Evolutionary conservation across 2,888 invertebrate genomes (phyloP).

Genomic region (Hetaerina titia): DNA sequence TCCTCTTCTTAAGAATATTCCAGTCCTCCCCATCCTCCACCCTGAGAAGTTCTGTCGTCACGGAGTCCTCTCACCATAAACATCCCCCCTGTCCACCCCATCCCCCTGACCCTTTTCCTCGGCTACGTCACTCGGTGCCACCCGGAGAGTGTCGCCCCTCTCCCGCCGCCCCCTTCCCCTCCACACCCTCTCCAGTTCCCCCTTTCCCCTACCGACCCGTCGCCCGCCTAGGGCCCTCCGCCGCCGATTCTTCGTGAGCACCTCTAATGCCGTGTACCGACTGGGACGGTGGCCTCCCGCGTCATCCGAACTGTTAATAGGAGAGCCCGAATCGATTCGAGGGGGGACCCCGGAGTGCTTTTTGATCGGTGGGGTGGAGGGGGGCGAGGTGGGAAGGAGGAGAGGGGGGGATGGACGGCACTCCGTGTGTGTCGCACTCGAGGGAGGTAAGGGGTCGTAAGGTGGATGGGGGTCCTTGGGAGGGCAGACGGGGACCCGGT

Average conservation of each 20-base stretch:
- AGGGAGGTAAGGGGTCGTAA: not conserved
- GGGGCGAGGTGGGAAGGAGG: not conserved
- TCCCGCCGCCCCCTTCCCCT: not conserved
- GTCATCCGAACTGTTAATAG: slow-evolving; percentile 64
- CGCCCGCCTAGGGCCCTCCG: too few relatives aligned
- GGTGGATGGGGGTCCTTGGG: not conserved
- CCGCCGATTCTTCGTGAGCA: not conserved
- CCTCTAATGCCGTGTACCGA: slow-evolving; percentile 41
- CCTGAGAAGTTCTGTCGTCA: not conserved
- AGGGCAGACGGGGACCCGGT: not conserved
- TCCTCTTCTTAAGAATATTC: not conserved
- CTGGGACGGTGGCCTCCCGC: slow-evolving; percentile 56
- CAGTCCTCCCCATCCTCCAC: not conserved
- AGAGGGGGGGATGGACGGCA: not conserved
- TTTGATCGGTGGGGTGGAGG: not conserved
- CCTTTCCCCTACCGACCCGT: too few relatives aligned
- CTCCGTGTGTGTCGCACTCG: not conserved
- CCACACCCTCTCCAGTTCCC: not conserved
- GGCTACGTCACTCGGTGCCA: slow-evolving; percentile 11
- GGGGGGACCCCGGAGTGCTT: not conserved
- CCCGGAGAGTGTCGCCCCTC: not conserved
- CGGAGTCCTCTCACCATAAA: not conserved
- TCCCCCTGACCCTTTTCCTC: not conserved
- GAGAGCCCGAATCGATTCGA: slow-evolving; percentile 36
- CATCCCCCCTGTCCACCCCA: not conserved